phyloP scores from a whole-genome alignment of 2,113 vertebrate genomes.

The Brienomyrus longianalis region DNA sequence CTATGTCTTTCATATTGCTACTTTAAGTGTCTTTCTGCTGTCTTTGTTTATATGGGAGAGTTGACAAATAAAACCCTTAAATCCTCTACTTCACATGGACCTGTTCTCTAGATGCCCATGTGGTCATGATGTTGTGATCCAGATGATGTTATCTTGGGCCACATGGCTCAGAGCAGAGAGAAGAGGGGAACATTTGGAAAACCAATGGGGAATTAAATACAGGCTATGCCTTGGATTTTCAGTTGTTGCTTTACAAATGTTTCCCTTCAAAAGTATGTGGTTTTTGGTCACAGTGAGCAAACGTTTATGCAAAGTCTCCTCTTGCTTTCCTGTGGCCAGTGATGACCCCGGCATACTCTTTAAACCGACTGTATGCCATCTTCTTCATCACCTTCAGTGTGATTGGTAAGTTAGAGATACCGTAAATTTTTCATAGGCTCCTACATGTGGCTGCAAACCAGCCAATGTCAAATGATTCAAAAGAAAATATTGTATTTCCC shows the following conservation, averaged over 20 bases:
- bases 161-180: background rate
- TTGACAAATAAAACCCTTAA: background rate
- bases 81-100: background rate
- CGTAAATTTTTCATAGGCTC: background rate
- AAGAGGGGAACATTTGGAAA: background rate
- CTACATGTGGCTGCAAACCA: background rate
- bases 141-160: background rate
- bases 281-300: background rate
- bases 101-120: background rate
- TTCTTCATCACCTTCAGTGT: constrained; percentile 73
- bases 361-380: constrained; percentile 60
- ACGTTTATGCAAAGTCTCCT: constrained; percentile 25
- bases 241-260: background rate
- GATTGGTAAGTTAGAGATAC: constrained; percentile 54
- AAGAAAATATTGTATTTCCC: background rate
- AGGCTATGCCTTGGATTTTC: background rate
- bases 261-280: background rate
- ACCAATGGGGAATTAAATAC: background rate
- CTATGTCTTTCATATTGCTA: background rate
- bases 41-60: background rate
- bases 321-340: constrained; percentile 44
- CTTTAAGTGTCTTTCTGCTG: background rate
- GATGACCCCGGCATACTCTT: constrained; percentile 70
- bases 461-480: background rate
- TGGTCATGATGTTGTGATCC: background rate